These are phyloP conservation scores for Nephotettix cincticeps DNA, from an alignment of 1,140 invertebrate genomes.

Conservation along the genomic window DNA sequence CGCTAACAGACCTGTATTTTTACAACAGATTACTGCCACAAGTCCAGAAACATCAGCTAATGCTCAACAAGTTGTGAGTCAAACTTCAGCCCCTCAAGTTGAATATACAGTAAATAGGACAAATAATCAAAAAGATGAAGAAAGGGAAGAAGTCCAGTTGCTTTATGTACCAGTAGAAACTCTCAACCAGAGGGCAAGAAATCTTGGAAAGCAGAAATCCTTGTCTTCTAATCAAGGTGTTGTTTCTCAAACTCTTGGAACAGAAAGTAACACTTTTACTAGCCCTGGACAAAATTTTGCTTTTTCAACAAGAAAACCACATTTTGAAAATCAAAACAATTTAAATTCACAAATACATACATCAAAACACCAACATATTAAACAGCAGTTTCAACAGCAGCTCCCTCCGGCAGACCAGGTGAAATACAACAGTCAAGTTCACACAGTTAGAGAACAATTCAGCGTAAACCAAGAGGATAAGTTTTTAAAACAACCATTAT, in stretches of 20 bases:
- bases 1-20: constrained; percentile 14
- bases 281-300: constrained; percentile 23
- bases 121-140: constrained; percentile 32
- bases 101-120: constrained; percentile 18
- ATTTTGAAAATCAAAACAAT: not conserved
- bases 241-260: not conserved
- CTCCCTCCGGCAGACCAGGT: not conserved
- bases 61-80: constrained; percentile 14
- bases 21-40: constrained; percentile 21
- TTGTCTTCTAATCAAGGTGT: constrained; percentile 14
- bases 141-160: constrained; percentile 69
- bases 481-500: not conserved
- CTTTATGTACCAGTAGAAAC: constrained; percentile 78
- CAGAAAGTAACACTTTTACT: not conserved
- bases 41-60: not conserved
- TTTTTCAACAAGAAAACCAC: not conserved
- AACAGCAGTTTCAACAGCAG: constrained; percentile 16
- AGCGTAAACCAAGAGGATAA: not conserved
- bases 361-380: constrained; percentile 4
- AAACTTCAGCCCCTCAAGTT: not conserved
- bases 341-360: not conserved
- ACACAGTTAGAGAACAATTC: not conserved
- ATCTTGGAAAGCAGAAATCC: constrained; percentile 39
- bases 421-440: not conserved
- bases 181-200: constrained; percentile 56